Evolutionary conservation across 23 tunicate genomes (phyloP), one percentile per base, ranked within the genome.

Genomic region (Styela clava): DNA sequence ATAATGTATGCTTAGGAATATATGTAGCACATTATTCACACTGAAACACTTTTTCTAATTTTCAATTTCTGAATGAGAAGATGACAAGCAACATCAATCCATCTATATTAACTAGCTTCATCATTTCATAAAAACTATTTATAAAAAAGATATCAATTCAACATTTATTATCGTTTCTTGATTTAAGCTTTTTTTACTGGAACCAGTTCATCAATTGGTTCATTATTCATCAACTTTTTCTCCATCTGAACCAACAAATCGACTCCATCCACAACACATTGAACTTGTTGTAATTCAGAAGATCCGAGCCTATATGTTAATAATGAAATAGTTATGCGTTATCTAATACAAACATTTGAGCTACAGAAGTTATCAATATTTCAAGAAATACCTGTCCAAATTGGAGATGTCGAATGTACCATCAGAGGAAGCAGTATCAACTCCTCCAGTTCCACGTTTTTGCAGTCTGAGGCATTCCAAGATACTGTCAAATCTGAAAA

Each of bases 371-470:
- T 64, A 24, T 3, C 9, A 64, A 24, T 3, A 64, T 5, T 24
- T n/a, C 0, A 67, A 19, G 23, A 21, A 22, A 62, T 69, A 88
- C 94, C 97, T 52, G 84, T 92, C 97, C 29, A 88, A 73, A 63
- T 92, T 92, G 83, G 97, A 92, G 32, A 92, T 92, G 62, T 92
- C 97, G 44, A 92, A 92, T 0, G 90, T 92, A 12, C 97, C 97
- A 65, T 88, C 97, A 24, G 83, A 74, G 1, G 97, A 86, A 3
- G 91, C 97, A 25, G 97, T 92, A 56, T 92, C 97, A 30, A 92
- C 97, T 19, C 97, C 97, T 21, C 97, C 97, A 2, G 97, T 92
- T 30, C 97, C 97, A 2, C 97, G 88, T 73, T 92, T 92, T 61
- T 92, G 97, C 26, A 92, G 74, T 12, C 91, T 83, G 31, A 92